Evolutionary conservation across 2,888 invertebrate genomes (phyloP), one percentile per base, ranked within the genome.

Genomic region (Lochmaea capreae): DNA sequence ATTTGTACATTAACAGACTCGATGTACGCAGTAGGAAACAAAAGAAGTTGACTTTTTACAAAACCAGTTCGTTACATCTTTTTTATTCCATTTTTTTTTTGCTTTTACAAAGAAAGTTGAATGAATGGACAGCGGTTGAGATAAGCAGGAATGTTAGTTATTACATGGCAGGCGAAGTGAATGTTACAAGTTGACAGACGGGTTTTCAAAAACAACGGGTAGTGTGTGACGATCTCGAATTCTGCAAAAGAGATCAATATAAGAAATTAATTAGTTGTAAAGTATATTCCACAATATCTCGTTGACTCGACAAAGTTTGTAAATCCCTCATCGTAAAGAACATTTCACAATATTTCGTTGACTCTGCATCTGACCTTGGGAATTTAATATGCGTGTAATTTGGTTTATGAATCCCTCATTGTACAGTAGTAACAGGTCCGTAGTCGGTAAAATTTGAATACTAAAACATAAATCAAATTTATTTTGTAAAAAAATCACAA

Each of bases 21-120:
- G 18, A 57, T 57, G 22, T 22, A 16, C 12, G n/a, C 5, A 33
- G 16, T 22, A n/a, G 14, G 59, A 59, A 26, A 33, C 33, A 59
- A 59, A 52, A 52, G 52, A 52, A 59, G 59, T 59, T 26, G 59
- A 59, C 26, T 59, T 59, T 59, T 59, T 26, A 26, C 9, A n/a
- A 3, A 59, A 59, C 59, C 59, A 59, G 59, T 59, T 59, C n/a
- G 59, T 59, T 59, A 33, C 14, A 12, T 22, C 59, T 22, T 59
- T 59, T 59, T 14, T 11, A 14, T 22, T 11, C 18, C 5, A n/a
- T 18, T 14, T 26, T 14, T 22, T 58, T 58, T 39, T 61, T 61
- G 39, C 14, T 33, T 59, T 26, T 6, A 39, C 14, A 33, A 33
- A 61, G 61, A 61, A 61, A 61, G 61, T 39, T 61, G 61, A 22